Evolutionary conservation across 1,140 invertebrate genomes (phyloP).

Genomic region (Drosophila chauvacae): DNA sequence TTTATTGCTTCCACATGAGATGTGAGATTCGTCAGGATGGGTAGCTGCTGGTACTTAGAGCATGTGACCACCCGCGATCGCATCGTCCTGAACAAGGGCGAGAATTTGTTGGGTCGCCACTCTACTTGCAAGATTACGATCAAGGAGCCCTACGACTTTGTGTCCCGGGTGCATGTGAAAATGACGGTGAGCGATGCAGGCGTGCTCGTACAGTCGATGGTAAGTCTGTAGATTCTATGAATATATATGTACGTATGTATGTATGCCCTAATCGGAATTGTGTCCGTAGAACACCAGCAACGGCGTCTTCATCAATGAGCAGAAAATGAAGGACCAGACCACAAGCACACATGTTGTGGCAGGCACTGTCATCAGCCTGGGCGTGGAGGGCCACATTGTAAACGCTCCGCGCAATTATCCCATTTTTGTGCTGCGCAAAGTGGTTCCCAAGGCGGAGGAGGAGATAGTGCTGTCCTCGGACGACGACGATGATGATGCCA

Average conservation of each 20-base stretch:
- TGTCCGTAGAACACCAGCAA: constrained; percentile 43
- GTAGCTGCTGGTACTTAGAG: constrained; percentile 50
- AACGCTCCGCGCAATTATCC: constrained; percentile 12
- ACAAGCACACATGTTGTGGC: not conserved
- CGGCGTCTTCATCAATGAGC: constrained; percentile 52
- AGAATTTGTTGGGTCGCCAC: constrained; percentile 51
- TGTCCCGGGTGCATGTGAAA: constrained; percentile 58
- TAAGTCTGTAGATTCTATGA: constrained; percentile 7
- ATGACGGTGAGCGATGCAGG: constrained; percentile 26
- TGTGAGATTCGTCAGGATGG: constrained; percentile 3
- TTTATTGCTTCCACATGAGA: not conserved
- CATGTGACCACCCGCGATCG: constrained; percentile 34
- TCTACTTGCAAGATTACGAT: constrained; percentile 51
- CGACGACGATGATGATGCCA: constrained; percentile 11
- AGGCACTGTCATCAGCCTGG: constrained; percentile 48
- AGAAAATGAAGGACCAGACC: not conserved
- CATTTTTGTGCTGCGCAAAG: constrained; percentile 48
- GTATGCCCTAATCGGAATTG: not conserved
- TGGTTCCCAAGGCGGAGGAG: not conserved
- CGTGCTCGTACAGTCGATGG: constrained; percentile 37
- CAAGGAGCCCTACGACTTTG: constrained; percentile 21
- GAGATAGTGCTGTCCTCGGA: constrained; percentile 37
- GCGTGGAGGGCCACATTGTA: constrained; percentile 17
- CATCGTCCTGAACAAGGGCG: constrained; percentile 36
- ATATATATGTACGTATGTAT: too few species aligned